These are phyloP conservation scores for Pyrgilauda ruficollis DNA, from an alignment of 2,113 vertebrate species.

Conservation along the genomic window DNA sequence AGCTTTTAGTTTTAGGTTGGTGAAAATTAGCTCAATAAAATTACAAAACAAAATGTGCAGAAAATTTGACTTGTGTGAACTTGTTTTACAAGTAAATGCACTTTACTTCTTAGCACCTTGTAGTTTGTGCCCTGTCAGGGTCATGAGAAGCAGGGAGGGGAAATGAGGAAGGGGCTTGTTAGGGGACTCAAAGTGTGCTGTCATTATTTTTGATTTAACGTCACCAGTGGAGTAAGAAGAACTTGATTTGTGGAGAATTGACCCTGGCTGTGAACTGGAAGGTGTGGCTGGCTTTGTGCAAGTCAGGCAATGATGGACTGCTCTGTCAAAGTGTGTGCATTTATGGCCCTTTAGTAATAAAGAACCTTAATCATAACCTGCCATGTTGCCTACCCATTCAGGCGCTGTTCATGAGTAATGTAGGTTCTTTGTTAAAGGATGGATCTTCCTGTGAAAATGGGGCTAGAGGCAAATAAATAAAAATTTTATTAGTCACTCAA, in stretches of 20 bases:
- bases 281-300: constrained; percentile 14
- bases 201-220: background rate
- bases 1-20: background rate
- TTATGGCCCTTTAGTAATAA: background rate
- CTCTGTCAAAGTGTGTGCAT: background rate
- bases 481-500: background rate
- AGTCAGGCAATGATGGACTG: background rate
- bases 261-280: background rate
- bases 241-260: background rate
- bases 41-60: background rate
- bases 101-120: background rate
- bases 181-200: background rate
- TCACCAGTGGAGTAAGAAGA: background rate
- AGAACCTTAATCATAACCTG: background rate
- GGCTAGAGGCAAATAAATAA: constrained; percentile 13
- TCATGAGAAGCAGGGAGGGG: background rate
- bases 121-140: background rate
- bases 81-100: background rate
- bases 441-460: background rate
- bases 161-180: background rate
- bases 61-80: background rate
- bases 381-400: background rate
- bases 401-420: background rate
- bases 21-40: background rate
- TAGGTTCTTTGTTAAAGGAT: background rate